These are phyloP conservation scores for Hirtodrosophila histrioides DNA, from an alignment of 2,888 invertebrate species.

Conservation along the genomic window DNA sequence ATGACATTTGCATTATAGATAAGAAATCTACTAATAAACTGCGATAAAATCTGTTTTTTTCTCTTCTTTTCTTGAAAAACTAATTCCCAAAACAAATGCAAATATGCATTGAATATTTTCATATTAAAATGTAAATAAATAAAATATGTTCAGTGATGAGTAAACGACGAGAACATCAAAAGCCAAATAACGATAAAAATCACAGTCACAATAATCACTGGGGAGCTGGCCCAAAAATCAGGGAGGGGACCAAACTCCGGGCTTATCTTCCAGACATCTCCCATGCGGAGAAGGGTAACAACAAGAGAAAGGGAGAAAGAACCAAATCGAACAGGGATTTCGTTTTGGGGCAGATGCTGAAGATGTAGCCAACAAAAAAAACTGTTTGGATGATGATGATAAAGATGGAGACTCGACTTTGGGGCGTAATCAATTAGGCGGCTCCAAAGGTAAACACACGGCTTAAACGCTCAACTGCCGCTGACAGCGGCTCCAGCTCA, in stretches of 20 bases:
- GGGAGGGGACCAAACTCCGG: background rate
- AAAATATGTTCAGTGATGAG: conserved; percentile 39
- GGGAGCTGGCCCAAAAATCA: conserved; percentile 31
- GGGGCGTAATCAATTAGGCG: conserved; percentile 75
- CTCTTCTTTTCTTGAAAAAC: conserved; percentile 26
- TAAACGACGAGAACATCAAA: conserved; percentile 58
- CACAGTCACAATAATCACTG: conserved; percentile 61
- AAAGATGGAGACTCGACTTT: conserved; percentile 35
- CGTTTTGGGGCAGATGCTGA: conserved; percentile 11
- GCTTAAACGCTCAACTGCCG: conserved; percentile 33
- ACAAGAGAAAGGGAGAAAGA: conserved; percentile 3
- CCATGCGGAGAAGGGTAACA: conserved; percentile 24
- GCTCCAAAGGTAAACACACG: conserved; percentile 67
- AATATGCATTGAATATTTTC: conserved; percentile 63
- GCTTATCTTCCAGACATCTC: conserved; percentile 45
- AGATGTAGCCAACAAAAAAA: conserved; percentile 3
- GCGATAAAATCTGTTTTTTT: conserved; percentile 56
- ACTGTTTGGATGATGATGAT: conserved; percentile 7
- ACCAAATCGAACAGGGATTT: conserved; percentile 30
- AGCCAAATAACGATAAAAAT: conserved; percentile 64
- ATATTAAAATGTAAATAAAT: conserved; percentile 72
- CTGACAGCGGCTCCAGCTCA: conserved; percentile 32
- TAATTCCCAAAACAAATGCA: conserved; percentile 70
- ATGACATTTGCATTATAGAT: conserved; percentile 58
- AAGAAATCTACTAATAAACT: conserved; percentile 60